Percentiles rank a stretch among this genome's conserved stretches.
Conservation (phyloP, 2,888 invertebrate species). For the Tipula vernalis region DNA sequence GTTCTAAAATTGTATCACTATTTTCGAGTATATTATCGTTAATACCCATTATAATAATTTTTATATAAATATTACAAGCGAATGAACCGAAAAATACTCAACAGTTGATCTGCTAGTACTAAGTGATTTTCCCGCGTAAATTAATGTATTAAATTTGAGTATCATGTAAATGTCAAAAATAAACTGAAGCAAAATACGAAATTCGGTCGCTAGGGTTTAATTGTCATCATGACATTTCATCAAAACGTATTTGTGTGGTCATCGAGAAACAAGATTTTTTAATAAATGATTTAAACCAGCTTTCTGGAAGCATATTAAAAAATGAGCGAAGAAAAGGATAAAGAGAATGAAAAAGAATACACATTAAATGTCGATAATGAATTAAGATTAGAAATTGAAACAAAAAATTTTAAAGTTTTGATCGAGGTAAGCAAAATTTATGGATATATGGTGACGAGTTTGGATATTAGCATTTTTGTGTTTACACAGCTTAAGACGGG, state of each 20-base stretch:
- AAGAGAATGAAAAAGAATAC: conserved; percentile 44
- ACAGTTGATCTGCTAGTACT: neutral
- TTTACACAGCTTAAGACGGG: conserved; percentile 64
- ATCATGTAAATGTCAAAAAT: neutral
- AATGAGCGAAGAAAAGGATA: conserved; percentile 16
- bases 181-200: neutral
- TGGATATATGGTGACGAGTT: conserved; percentile 13
- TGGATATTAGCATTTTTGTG: neutral
- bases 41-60: neutral
- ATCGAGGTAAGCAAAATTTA: conserved; percentile 45
- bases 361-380: conserved; percentile 79
- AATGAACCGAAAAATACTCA: neutral
- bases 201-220: neutral
- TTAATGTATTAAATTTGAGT: neutral
- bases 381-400: conserved; percentile 89
- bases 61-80: neutral
- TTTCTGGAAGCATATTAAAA: neutral
- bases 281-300: neutral
- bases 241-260: neutral
- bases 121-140: neutral
- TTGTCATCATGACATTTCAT: neutral
- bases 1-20: conserved; percentile 27
- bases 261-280: neutral
- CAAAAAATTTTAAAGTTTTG: conserved; percentile 68
- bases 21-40: neutral